These are phyloP conservation scores for Calvadosia cruxmelitensis DNA, from an alignment of 30 jellyfish, hydroid and myxozoan genomes.

Conservation along the genomic window DNA sequence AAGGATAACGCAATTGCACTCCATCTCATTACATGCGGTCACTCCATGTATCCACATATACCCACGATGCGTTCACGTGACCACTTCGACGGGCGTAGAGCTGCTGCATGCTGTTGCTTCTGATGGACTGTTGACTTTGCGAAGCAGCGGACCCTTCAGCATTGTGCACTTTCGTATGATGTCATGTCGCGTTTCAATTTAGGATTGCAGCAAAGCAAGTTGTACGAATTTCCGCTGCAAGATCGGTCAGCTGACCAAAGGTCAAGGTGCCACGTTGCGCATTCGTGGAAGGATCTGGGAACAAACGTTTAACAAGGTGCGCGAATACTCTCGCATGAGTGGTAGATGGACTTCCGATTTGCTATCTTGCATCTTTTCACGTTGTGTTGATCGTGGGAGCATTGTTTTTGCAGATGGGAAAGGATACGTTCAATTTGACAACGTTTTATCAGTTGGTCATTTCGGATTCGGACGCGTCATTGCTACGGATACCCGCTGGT, in stretches of 20 bases:
- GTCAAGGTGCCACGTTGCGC: slow-evolving; percentile 21
- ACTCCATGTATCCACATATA: too few species aligned
- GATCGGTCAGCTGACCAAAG: slow-evolving; percentile 30
- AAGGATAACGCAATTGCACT: too few species aligned
- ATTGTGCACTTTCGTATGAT: slow-evolving; percentile 3
- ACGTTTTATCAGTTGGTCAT: not conserved
- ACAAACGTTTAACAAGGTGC: slow-evolving; percentile 41
- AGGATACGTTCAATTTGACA: not conserved
- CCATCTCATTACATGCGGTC: too few species aligned
- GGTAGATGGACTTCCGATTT: too few species aligned
- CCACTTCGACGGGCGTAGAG: too few species aligned
- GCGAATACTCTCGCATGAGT: too few species aligned
- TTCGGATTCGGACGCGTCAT: not conserved
- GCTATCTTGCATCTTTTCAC: too few species aligned
- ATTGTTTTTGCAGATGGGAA: not conserved
- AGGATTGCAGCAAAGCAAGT: slow-evolving; percentile 47
- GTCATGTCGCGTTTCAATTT: not conserved
- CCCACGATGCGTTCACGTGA: too few species aligned
- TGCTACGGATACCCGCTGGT: not conserved
- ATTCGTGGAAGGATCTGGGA: slow-evolving; percentile 28
- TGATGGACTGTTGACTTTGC: too few species aligned
- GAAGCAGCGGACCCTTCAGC: too few species aligned
- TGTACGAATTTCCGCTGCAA: slow-evolving; percentile 35
- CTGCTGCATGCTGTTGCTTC: too few species aligned
- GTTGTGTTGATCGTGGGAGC: too few species aligned